phyloP scores from a whole-genome alignment of 2,888 invertebrate genomes.

The Ferdinandea cuprea region DNA sequence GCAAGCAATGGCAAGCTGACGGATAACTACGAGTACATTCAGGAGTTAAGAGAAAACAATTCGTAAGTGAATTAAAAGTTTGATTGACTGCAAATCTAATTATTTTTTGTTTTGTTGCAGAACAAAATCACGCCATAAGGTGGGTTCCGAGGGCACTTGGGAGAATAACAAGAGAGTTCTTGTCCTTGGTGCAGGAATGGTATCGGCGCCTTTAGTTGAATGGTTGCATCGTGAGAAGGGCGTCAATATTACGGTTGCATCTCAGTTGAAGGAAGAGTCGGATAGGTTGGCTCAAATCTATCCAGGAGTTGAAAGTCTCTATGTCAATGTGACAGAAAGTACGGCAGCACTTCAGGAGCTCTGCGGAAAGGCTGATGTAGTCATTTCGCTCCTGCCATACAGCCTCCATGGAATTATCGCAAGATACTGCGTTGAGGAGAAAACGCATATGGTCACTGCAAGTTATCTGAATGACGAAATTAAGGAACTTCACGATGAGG shows the following conservation, averaged over 20 bases:
- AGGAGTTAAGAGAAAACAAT: conserved; percentile 90
- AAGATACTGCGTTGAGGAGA: conserved; percentile 92
- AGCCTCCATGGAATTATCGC: conserved; percentile 94
- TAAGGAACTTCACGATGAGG: conserved; percentile 91
- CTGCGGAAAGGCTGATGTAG: conserved; percentile 89
- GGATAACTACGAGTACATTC: conserved; percentile 96
- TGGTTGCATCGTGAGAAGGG: conserved; percentile 93
- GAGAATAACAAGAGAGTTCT: conserved; percentile 89
- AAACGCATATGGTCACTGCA: conserved; percentile 97
- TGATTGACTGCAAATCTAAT: not conserved
- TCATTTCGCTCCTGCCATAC: conserved; percentile 95
- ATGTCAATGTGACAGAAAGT: conserved; percentile 91
- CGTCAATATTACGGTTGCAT: conserved; percentile 93
- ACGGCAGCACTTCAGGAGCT: conserved; percentile 87
- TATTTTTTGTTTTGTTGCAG: conserved; percentile 81
- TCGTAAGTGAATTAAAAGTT: conserved; percentile 82
- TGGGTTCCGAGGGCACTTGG: conserved; percentile 84
- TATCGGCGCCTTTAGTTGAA: conserved; percentile 96
- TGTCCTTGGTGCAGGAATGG: conserved; percentile 97
- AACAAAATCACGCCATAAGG: conserved; percentile 88
- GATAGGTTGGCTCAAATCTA: conserved; percentile 91
- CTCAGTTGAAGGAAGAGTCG: conserved; percentile 93
- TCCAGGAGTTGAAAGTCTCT: conserved; percentile 90
- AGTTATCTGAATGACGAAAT: conserved; percentile 96
- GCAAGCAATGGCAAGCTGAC: conserved; percentile 97